phyloP scores from a whole-genome alignment of 2,113 vertebrate genomes.

The Coracopsis vasa region DNA sequence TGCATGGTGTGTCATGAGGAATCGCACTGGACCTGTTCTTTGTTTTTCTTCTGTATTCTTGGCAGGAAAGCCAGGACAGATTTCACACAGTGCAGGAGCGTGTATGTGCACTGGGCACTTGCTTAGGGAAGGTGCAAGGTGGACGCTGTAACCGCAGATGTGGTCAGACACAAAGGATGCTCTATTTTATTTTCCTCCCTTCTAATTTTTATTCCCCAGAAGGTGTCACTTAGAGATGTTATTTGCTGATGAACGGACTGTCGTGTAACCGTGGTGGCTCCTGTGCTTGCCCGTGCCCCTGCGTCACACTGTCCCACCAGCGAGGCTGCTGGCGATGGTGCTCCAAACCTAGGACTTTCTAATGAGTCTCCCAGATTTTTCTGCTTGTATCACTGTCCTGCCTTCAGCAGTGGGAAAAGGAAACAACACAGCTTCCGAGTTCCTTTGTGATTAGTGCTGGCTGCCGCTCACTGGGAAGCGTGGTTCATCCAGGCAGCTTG shows the following conservation, averaged over 20 bases:
- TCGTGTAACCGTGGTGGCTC: background rate
- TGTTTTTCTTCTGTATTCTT: background rate
- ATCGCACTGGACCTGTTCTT: background rate
- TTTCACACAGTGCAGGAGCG: background rate
- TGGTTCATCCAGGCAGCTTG: background rate
- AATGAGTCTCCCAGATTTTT: background rate
- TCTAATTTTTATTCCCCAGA: background rate
- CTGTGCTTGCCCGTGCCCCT: background rate
- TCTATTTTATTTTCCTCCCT: background rate
- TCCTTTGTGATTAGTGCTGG: background rate
- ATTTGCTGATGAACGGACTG: background rate
- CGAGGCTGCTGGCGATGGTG: background rate
- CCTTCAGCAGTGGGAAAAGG: background rate
- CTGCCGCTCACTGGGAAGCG: background rate
- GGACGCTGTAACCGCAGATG: background rate
- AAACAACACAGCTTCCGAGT: background rate
- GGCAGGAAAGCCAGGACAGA: background rate
- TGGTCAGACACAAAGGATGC: background rate
- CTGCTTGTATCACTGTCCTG: background rate
- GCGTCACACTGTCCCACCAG: fast-evolving
- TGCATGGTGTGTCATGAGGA: background rate
- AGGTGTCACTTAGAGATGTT: background rate
- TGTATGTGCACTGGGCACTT: background rate
- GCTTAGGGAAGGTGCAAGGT: background rate
- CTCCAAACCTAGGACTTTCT: background rate